These are phyloP conservation scores for Cyanocitta stelleri DNA, from an alignment of 2,113 vertebrate species.

Conservation along the genomic window DNA sequence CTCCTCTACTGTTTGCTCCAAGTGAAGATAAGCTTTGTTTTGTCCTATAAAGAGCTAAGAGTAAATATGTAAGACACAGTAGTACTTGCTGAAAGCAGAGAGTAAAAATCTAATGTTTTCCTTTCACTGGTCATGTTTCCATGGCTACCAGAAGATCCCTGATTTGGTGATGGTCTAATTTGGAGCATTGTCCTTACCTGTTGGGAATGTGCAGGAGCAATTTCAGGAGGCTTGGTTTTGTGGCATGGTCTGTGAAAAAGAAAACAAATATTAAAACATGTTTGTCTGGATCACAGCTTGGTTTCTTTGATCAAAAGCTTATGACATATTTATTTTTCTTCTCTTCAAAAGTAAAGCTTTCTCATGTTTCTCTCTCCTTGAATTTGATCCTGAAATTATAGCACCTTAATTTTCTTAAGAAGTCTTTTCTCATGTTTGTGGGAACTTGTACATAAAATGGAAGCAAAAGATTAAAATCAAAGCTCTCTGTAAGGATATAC, in stretches of 20 bases:
- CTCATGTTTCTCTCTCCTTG: background rate
- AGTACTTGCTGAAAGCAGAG: background rate
- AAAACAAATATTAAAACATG: background rate
- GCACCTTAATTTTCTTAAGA: background rate
- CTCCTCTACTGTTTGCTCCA: background rate
- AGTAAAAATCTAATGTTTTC: background rate
- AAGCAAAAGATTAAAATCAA: background rate
- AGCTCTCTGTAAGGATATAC: background rate
- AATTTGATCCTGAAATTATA: background rate
- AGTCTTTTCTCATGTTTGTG: background rate
- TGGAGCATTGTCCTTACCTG: slow-evolving; percentile 35
- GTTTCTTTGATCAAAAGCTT: background rate
- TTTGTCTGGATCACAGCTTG: background rate
- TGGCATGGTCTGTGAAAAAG: background rate
- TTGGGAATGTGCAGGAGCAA: background rate
- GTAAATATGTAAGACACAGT: background rate
- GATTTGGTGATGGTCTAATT: background rate
- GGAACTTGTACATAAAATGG: background rate
- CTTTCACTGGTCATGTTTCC: background rate
- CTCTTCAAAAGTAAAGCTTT: background rate
- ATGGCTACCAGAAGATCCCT: background rate
- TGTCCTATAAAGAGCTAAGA: background rate
- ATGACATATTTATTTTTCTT: background rate
- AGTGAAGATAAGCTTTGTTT: background rate
- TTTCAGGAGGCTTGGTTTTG: background rate